Base-by-base conservation (phyloP, 1,140 invertebrate genomes). In the Cyclina sinensis region DNA sequence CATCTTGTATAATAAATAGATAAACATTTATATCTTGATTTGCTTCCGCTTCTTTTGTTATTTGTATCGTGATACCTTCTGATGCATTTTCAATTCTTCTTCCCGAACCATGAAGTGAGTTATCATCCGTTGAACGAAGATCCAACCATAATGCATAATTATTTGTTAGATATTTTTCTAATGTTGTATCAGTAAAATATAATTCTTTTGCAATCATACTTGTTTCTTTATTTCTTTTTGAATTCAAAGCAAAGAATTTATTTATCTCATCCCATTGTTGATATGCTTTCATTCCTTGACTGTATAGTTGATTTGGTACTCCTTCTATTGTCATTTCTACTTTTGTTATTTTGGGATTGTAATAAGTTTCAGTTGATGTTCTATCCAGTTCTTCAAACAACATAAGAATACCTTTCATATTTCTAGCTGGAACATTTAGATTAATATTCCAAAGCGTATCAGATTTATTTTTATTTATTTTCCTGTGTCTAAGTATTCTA, bases 341-440 rank as follows among this genome's bases (percentile, higher is more conserved):
- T 62, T 91, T 89, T 27, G 32, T 74, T 43, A 87, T 91, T 35
- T 82, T 87, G 0, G 54, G 85, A 37, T 86, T 79, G 59, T 86
- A 86, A 86, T 79, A 86, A n/a, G n/a, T 68, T 68, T 86, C 57
- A 35, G 74, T 54, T 27, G 62, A 51, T 85, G 70, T 76, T 85
- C 83, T 74, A 0, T 78, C 70, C 14, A 73, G 80, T 12, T 90
- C 82, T 73, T 91, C 81, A 37, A 88, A 91, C 30, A 91, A 51
- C 68, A 91, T 76, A 51, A 91, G 76, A 57, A 91, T 54, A 30
- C 88, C 90, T 70, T 91, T 91, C 88, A 89, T 91, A 27, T 32
- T 65, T 48, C 82, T 43, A 21, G 74, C 68, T 35, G 88, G 90
- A 46, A 91, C 83, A 80, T 91, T 91, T 16, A 91, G 51, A 51